Conservation (phyloP, 2,888 invertebrate species). For the Adela reaumurella region DNA sequence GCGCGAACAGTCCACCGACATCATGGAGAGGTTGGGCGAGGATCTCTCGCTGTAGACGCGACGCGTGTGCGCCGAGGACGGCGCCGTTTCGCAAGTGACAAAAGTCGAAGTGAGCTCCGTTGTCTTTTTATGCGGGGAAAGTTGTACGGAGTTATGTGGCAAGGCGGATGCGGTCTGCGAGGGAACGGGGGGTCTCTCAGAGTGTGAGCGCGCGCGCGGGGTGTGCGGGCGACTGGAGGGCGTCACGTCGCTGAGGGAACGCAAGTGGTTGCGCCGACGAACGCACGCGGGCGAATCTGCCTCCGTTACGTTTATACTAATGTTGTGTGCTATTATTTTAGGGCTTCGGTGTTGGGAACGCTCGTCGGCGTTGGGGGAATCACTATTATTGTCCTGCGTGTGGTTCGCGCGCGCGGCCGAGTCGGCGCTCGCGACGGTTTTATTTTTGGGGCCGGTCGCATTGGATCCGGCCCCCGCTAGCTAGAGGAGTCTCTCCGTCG, state of each 20-base stretch:
- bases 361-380: conserved; percentile 7
- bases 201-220: conserved; percentile 37
- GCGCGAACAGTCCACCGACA: conserved; percentile 16
- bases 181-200: conserved; percentile 34
- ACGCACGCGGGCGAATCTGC: conserved; percentile 37
- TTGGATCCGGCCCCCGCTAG: conserved; percentile 62
- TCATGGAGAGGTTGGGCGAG: conserved; percentile 27
- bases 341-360: conserved; percentile 18
- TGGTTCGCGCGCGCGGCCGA: conserved; percentile 24
- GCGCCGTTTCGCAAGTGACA: conserved; percentile 10
- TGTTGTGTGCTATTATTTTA: conserved; percentile 23
- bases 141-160: conserved; percentile 15
- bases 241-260: conserved; percentile 46
- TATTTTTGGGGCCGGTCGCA: conserved; percentile 51
- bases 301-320: conserved; percentile 45
- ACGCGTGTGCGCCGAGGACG: conserved; percentile 11
- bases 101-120: conserved; percentile 16
- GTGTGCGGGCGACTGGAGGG: conserved; percentile 31
- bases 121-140: conserved; percentile 14
- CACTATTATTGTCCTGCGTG: conserved; percentile 21
- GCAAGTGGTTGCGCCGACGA: conserved; percentile 41
- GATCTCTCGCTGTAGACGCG: conserved; percentile 30
- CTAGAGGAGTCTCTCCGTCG: conserved; percentile 75
- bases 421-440: conserved; percentile 22
- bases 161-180: conserved; percentile 22